Evolutionary conservation across 2,888 invertebrate species (phyloP).

Genomic region (Bombylius major): DNA sequence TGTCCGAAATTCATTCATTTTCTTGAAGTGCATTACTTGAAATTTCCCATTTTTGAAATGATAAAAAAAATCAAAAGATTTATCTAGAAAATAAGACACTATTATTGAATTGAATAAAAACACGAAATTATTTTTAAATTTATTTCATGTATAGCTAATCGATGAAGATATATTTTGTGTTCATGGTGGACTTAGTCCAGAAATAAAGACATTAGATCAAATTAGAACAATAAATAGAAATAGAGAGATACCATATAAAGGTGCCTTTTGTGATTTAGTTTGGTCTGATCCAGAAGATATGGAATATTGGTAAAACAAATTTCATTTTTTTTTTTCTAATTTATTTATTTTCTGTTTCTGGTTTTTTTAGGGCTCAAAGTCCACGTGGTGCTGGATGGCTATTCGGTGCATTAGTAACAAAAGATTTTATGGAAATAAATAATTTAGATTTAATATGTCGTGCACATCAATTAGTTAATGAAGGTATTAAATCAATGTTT

Average conservation of each 20-base stretch:
- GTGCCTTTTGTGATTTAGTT: constrained; percentile 95
- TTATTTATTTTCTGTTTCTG: neutral
- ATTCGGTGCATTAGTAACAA: constrained; percentile 88
- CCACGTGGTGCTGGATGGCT: constrained; percentile 97
- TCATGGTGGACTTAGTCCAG: constrained; percentile 94
- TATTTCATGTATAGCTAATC: constrained; percentile 58
- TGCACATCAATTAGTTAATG: constrained; percentile 98
- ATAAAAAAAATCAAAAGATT: neutral
- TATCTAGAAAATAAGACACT: neutral
- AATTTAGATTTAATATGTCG: constrained; percentile 87
- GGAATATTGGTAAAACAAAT: constrained; percentile 61
- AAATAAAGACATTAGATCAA: constrained; percentile 92
- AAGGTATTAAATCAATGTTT: constrained; percentile 98
- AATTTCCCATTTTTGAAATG: too few relatives aligned
- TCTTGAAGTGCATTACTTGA: too few relatives aligned
- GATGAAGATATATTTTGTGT: constrained; percentile 96
- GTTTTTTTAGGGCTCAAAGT: constrained; percentile 57
- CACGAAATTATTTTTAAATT: neutral
- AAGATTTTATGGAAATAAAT: constrained; percentile 89
- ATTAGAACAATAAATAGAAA: constrained; percentile 90
- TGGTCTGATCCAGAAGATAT: constrained; percentile 99
- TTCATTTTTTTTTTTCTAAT: constrained; percentile 1
- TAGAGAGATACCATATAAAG: constrained; percentile 97
- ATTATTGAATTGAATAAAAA: neutral
- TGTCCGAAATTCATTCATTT: too few relatives aligned